Conservation (phyloP, 2,797 vertebrate species). For the Coregonus sp. region DNA sequence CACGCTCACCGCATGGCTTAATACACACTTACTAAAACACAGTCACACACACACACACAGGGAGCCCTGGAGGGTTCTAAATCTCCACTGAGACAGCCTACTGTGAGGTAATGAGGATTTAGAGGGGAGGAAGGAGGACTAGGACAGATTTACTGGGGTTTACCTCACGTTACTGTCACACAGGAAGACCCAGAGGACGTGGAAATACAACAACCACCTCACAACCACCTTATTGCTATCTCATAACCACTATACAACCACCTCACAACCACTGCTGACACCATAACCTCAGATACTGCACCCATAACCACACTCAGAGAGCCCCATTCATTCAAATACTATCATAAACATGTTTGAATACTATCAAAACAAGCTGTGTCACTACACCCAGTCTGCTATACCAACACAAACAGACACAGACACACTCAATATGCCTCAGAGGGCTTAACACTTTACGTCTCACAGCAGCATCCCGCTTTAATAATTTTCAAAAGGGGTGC, state of each 20-base stretch:
- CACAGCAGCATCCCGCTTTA: too few species aligned
- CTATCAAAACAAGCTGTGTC: background rate
- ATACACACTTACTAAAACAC: constrained; percentile 48
- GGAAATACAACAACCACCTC: constrained; percentile 56
- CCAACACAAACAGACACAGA: constrained; percentile 4
- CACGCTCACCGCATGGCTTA: constrained; percentile 56
- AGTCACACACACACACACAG: constrained; percentile 26
- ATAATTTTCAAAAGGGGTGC: too few species aligned
- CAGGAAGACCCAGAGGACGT: constrained; percentile 51
- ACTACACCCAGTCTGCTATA: background rate
- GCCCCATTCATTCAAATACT: constrained; percentile 47
- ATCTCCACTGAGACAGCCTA: constrained; percentile 69
- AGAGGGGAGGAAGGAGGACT: constrained; percentile 70
- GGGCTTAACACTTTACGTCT: too few species aligned
- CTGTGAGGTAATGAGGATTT: constrained; percentile 77
- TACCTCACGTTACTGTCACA: constrained; percentile 70
- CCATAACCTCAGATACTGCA: constrained; percentile 17
- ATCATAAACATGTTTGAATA: background rate
- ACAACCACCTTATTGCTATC: constrained; percentile 35
- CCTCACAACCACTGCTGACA: constrained; percentile 20
- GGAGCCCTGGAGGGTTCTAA: constrained; percentile 54
- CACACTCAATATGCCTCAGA: too few species aligned
- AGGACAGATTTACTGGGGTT: constrained; percentile 72
- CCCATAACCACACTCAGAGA: background rate
- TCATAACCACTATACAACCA: background rate